Percentiles rank a stretch among this genome's conserved stretches.
phyloP scores from a whole-genome alignment of 1,140 invertebrate genomes.

The Hetaerina americana region DNA sequence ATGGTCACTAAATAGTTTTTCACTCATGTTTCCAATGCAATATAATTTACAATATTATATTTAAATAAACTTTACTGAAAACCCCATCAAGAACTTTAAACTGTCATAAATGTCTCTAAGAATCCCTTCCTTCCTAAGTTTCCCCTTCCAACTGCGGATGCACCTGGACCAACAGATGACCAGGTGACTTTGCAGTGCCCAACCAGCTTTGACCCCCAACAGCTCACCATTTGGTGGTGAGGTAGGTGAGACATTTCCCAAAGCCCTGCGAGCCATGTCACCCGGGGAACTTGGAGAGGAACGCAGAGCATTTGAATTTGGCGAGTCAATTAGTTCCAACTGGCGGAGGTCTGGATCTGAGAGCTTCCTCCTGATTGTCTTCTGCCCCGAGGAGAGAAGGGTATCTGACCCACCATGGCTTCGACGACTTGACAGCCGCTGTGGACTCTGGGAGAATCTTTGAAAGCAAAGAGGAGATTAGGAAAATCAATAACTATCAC shows the following conservation, averaged over 20 bases:
- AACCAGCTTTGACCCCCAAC: too few species aligned
- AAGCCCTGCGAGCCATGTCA: background rate
- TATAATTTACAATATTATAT: background rate
- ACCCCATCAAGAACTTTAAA: too few species aligned
- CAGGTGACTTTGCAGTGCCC: too few species aligned
- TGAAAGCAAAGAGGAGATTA: background rate
- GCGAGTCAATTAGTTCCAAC: background rate
- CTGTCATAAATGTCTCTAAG: too few species aligned
- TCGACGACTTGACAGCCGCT: background rate
- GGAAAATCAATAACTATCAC: background rate
- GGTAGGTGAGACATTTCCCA: background rate
- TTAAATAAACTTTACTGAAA: background rate
- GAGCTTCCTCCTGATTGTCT: background rate
- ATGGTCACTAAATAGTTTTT: too few species aligned
- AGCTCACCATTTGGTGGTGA: background rate
- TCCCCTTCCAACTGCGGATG: too few species aligned
- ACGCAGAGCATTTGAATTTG: background rate
- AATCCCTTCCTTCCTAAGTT: too few species aligned
- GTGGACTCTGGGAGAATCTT: background rate
- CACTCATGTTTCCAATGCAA: too few species aligned
- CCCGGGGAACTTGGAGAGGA: background rate
- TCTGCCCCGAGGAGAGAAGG: background rate
- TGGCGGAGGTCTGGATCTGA: background rate
- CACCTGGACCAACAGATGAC: too few species aligned
- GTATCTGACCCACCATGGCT: background rate